A percentile compares a stretch with the other conserved stretches of the same genome.
Conservation (phyloP, 2,888 invertebrate genomes). For the Cantharis rustica region DNA sequence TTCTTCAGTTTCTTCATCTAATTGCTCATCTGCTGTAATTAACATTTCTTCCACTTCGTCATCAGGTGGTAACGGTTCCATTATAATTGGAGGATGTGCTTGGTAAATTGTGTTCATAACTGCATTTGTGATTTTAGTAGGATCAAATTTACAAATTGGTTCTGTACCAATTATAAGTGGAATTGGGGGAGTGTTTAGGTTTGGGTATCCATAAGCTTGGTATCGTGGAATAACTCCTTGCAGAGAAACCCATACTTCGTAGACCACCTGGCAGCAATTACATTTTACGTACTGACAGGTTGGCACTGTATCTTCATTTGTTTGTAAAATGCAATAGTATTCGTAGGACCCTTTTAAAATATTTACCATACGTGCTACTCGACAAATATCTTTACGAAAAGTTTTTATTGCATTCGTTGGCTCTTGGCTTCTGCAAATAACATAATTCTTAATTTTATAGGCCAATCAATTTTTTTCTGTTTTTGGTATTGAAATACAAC, state of each 20-base stretch:
- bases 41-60: constrained; percentile 41
- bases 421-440: constrained; percentile 32
- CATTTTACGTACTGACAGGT: constrained; percentile 41
- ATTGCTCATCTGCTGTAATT: constrained; percentile 38
- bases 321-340: constrained; percentile 40
- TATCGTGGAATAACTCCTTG: constrained; percentile 39
- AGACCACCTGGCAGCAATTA: constrained; percentile 38
- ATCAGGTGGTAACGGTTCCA: constrained; percentile 38
- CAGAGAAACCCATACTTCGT: constrained; percentile 42
- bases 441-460: neutral
- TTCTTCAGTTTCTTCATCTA: constrained; percentile 39
- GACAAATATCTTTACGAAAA: constrained; percentile 40
- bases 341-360: constrained; percentile 38
- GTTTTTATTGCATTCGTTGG: constrained; percentile 35
- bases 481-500: neutral
- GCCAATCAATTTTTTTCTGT: neutral
- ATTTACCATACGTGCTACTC: constrained; percentile 40
- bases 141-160: constrained; percentile 37
- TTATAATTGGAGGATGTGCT: constrained; percentile 26
- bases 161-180: constrained; percentile 43
- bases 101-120: constrained; percentile 34
- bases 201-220: constrained; percentile 41
- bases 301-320: constrained; percentile 34
- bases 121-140: constrained; percentile 34
- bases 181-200: constrained; percentile 41